Evolutionary conservation across 2,113 vertebrate species (phyloP), one percentile per base, ranked within the genome.

Genomic region (Myocastor coypus): DNA sequence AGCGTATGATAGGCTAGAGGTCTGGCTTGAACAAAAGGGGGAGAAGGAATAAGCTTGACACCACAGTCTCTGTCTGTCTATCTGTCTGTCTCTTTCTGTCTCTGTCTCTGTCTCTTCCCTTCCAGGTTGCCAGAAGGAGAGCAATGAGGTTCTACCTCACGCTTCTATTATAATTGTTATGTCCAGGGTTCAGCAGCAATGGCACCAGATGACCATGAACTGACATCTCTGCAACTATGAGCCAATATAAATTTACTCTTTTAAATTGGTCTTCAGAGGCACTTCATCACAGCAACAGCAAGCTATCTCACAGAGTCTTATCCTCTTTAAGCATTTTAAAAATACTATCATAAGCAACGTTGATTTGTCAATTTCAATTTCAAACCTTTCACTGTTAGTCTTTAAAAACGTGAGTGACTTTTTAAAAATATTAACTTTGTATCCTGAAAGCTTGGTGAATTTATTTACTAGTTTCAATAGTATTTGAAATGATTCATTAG

Each of bases 311-410:
- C 40, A 77, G 69, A 40, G 17, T 50, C 11, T 66, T 85, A 7
- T 7, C 83, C 12, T 68, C 20, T 19, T 95, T 91, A 92, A 77
- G 11, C 40, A 81, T 69, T 94, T 81, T 91, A 89, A 24, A 22
- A 61, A 55, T 69, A 75, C 3, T 55, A 37, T 69, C 82, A 3
- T 64, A 91, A 91, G 42, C 34, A 80, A 7, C 83, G 84, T 81
- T 40, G 6, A 90, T 87, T 73, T 78, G 20, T 85, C 92, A 55
- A 50, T 82, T 96, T 91, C 11, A 90, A 32, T 88, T 93, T 85
- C n/a, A 78, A 77, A 75, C n/a, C 42, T 85, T 90, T 80, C 8
- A 83, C 7, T 30, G 19, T 16, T 55, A 42, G 1, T 85, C 4
- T 37, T 4, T 71, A 64, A 20, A 87, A 83, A 10, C 55, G 7